Conservation (phyloP, 1,140 invertebrate genomes). For the Pseudobourletiella spinata region DNA sequence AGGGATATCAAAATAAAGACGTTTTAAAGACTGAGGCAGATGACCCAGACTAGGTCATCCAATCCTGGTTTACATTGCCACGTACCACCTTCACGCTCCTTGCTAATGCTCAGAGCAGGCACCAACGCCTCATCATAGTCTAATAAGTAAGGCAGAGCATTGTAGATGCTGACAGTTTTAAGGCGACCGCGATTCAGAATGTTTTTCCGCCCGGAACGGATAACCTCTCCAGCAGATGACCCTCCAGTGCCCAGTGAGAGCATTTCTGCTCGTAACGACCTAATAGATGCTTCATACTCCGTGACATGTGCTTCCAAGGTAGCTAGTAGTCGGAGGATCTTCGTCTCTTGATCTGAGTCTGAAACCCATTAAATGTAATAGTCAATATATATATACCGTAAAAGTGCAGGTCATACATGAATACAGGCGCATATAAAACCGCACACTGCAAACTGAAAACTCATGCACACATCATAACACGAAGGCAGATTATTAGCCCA, state of each 20-base stretch:
- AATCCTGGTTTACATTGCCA: no score
- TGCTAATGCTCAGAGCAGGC: constrained; percentile 67
- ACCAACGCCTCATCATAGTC: constrained; percentile 65
- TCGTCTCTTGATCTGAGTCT: constrained; percentile 30
- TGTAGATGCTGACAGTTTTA: constrained; percentile 48
- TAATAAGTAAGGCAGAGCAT: constrained; percentile 78
- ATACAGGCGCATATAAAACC: background rate
- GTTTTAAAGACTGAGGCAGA: no score
- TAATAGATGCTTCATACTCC: constrained; percentile 27
- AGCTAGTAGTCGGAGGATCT: constrained; percentile 24
- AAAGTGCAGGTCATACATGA: background rate
- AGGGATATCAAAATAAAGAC: background rate
- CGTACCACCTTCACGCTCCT: constrained; percentile 57
- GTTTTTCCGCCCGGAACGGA: background rate
- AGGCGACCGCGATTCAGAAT: constrained; percentile 22
- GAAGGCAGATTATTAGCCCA: background rate
- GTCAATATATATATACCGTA: no score
- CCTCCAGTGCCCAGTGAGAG: background rate
- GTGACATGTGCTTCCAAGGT: constrained; percentile 27
- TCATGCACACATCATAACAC: background rate
- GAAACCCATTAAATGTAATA: background rate
- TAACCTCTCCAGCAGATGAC: background rate
- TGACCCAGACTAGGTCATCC: no score
- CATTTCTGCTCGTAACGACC: constrained; percentile 19
- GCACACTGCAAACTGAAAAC: background rate